Base-by-base conservation (phyloP, 2,113 vertebrate species). In the Felis catus region DNA sequence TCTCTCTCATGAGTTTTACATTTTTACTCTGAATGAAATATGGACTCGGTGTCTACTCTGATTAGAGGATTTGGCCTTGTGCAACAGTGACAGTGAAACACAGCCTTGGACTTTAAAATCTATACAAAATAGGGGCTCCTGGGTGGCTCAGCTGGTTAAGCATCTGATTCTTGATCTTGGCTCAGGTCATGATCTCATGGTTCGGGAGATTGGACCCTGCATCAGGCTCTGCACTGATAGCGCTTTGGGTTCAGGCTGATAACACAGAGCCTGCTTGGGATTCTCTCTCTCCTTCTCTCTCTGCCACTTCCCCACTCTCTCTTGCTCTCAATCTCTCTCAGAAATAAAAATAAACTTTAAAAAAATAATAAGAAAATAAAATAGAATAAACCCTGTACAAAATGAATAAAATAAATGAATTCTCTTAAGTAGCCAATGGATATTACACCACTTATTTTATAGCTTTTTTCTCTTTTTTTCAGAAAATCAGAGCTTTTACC, bases 321-420 rank as follows among this genome's bases (percentile, higher is more conserved):
- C 58, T 61, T 58, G 55, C 18, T 21, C 58, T 61, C 45, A 45
- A 45, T 45, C 58, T 61, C 58, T 61, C 21, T 23, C 21, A 61
- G 58, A 61, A 61, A 61, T 61, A 61, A 61, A 61, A 61, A 61
- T 61, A 61, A 61, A 61, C 58, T 61, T 61, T 61, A 8, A 58
- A 61, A 61, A 61, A 61, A 61, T 21, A 61, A 25, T 61, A 21
- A 23, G 3, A 61, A 58, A 58, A 21, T 58, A 58, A 61, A 23
- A 23, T 61, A 23, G 58, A 61, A 61, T 61, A 61, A 61, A 61
- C 58, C 58, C 58, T 76, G 14, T 48, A 65, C 27, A 65, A 65
- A 91, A 55, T 91, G n/a, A 90, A 53, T 95, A 66, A 65, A 79
- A 83, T 51, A 86, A 85, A 94, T 90, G 3, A 85, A 68, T 45